Conservation (phyloP, 92 coral and sea anemone species). For the Scolanthus callimorphus region DNA sequence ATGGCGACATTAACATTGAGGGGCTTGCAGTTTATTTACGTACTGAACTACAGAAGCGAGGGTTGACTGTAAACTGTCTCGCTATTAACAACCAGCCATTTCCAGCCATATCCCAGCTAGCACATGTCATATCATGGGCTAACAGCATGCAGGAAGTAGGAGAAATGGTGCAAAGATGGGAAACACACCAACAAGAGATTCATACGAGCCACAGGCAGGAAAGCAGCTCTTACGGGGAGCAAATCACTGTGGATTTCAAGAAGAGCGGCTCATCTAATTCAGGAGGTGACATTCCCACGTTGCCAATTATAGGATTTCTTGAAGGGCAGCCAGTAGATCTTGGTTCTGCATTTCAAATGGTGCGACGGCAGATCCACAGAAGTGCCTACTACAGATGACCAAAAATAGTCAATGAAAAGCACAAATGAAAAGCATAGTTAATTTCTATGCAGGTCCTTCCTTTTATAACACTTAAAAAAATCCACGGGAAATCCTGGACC, state of each 20-base stretch:
- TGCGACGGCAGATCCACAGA: slow-evolving; percentile 18
- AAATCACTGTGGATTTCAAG: background rate
- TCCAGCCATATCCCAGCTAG: slow-evolving; percentile 2
- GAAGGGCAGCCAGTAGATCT: slow-evolving; percentile 1
- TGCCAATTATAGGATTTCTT: background rate
- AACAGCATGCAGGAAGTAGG: slow-evolving; percentile 14
- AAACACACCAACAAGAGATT: background rate
- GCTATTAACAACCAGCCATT: background rate
- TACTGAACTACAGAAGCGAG: background rate
- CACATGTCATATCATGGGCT: slow-evolving; percentile 23
- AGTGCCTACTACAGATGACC: slow-evolving; percentile 17
- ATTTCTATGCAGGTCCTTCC: too few relatives aligned
- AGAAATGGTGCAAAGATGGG: background rate
- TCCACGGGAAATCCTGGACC: too few relatives aligned
- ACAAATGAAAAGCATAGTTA: too few relatives aligned
- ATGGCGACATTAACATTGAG: slow-evolving; percentile 17
- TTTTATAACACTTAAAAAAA: too few relatives aligned
- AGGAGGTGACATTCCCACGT: too few relatives aligned
- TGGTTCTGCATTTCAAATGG: slow-evolving; percentile 17
- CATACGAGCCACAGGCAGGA: background rate
- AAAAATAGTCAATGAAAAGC: too few relatives aligned
- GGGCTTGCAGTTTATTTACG: slow-evolving; percentile 6
- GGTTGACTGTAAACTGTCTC: background rate
- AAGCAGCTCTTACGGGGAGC: background rate
- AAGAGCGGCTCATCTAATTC: background rate